Percentiles rank a stretch among this genome's conserved stretches.
Evolutionary conservation across 2,888 invertebrate species (phyloP).

Genomic region (Drosophila neutralis): DNA sequence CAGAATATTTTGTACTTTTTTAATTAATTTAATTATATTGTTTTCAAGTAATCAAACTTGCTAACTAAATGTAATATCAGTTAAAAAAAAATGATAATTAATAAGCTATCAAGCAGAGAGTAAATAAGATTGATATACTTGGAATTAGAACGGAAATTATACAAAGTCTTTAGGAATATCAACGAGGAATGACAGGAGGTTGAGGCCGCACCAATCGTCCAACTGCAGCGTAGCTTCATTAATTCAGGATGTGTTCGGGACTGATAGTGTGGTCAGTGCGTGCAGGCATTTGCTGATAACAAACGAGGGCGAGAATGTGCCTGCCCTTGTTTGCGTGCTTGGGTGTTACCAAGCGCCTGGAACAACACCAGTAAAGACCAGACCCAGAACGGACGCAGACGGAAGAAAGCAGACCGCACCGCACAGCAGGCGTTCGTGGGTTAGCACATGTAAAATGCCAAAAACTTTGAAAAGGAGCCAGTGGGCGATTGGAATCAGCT

Average conservation of each 20-base stretch:
- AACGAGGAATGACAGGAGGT: background rate
- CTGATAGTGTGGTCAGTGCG: conserved; percentile 36
- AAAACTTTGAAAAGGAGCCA: conserved; percentile 70
- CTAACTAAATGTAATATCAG: background rate
- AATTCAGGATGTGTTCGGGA: conserved; percentile 29
- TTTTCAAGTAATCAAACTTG: background rate
- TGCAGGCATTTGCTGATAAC: conserved; percentile 15
- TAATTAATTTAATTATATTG: background rate
- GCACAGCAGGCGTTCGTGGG: conserved; percentile 45
- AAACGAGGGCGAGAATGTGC: background rate
- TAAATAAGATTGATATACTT: conserved; percentile 6
- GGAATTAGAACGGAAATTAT: too few species aligned
- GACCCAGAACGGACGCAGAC: background rate
- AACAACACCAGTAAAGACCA: background rate
- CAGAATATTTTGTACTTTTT: background rate
- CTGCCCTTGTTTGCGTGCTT: conserved; percentile 2
- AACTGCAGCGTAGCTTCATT: conserved; percentile 22
- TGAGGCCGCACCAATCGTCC: background rate
- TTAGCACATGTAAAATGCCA: conserved; percentile 78
- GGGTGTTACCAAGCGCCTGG: conserved; percentile 16
- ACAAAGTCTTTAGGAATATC: conserved; percentile 1
- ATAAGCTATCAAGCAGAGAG: background rate
- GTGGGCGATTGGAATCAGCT: conserved; percentile 71
- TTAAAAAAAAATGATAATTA: background rate
- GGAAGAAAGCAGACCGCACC: conserved; percentile 23